Base-by-base conservation (phyloP, 1,140 invertebrate genomes). In the Propsilocerus akamusi region DNA sequence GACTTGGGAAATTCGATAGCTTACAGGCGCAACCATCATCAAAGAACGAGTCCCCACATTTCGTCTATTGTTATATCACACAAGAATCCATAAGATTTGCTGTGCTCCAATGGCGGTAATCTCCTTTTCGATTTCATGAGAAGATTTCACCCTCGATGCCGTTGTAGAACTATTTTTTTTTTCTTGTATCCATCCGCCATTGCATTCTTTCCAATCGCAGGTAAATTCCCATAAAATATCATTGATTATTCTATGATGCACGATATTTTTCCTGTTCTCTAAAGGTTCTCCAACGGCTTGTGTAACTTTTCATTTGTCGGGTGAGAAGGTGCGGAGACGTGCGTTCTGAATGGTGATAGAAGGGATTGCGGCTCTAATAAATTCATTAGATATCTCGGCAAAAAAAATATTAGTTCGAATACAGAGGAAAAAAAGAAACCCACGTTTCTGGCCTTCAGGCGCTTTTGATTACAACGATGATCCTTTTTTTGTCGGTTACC, bases 141-240 rank as follows among this genome's bases (percentile, higher is more conserved):
- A 11, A 2, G 2, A 30, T 11, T n/a, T 30, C 2, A 30, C 2
- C 6, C 28, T 30, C n/a, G n/a, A 30, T n/a, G 10, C 28, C 10
- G n/a, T 30, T 30, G n/a, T n/a, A 30, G 2, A 3, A 8, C 28
- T 3, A 30, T 30, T 30, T 30, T 30, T 30, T 30, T 30, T 30
- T 30, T 41, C 14, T 20, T 8, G 6, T 10, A 41, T 41, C 34
- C 14, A 17, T 20, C 17, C 22, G 34, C 14, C 14, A 17, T 41
- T 41, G 5, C 22, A 41, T 41, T 41, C 14, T 30, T 30, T 30
- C 11, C 14, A 12, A 20, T 41, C 34, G 17, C 34, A 41, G 34
- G 34, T 41, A 41, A 41, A 41, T 41, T 41, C 22, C 34, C 34
- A 41, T 41, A 41, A 41, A 41, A 41, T 41, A 41, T 41, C 34